Evolutionary conservation across 2,797 vertebrate species (phyloP), one percentile per base, ranked within the genome.

Genomic region (Sebastes matsubarae): DNA sequence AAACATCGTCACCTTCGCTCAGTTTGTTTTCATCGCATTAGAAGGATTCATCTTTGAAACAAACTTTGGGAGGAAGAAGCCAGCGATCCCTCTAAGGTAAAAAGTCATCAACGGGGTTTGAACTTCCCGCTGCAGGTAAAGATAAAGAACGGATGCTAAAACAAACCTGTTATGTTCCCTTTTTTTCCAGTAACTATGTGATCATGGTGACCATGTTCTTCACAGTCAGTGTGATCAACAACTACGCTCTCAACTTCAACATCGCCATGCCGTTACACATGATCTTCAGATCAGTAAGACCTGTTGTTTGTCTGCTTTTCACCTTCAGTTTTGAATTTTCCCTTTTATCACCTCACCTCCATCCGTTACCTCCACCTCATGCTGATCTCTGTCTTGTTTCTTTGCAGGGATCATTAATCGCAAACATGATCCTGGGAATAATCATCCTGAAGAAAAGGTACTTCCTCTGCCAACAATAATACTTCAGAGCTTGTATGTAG

Each of bases 131-230:
- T 36, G 55, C 29, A 38, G 29, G 8, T 57, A n/a, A 14, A 72
- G 10, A 57, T 20, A 1, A 12, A 11, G 4, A 67, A 18, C 27
- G 8, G 14, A 59, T 2, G 1, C 9, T 29, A 18, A 78, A 58
- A 59, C 8, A 42, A 60, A 36, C 7, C 1, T 25, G 54, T 50
- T 38, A 0, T 24, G 1, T 57, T 13, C 16, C 1, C 71, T 2
- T 27, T 38, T 54, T 76, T 7, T 57, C 3, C 87, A 97, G 99
- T 30, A 97, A 97, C 84, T 99, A 99, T n/a, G 88, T 96, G 22
- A 89, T 97, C 67, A 99, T 99, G 98, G 99, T 99, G 77, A 95
- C 96, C 61, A 99, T 99, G 99, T 99, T 99, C 95, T 99, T 99
- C 95, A 97, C 97, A 0, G 95, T 99, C 91, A 99, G 97, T 0